Evolutionary conservation across 2,113 vertebrate species (phyloP), one percentile per base, ranked within the genome.

Genomic region (Thamnophis sirtalis): DNA sequence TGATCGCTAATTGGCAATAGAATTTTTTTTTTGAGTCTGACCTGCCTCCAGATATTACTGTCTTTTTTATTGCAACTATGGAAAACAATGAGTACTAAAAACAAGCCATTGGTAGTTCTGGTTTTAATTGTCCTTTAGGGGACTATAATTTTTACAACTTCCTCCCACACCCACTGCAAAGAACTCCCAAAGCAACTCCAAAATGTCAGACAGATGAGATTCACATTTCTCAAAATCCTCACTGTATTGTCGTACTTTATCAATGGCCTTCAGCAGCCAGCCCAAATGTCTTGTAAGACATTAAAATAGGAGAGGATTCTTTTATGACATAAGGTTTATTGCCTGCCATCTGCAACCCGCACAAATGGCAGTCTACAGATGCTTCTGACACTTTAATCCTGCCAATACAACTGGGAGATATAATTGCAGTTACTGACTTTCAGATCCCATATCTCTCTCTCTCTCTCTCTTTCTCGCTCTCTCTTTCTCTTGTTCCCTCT

Each of bases 141-240:
- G 90, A 48, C 26, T 63, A 24, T 11, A 68, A 50, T 85, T 93
- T 90, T 90, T 73, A 68, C 87, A 21, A 68, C 84, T 88, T 92
- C 15, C 87, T 85, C 87, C 88, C 53, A 86, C 84, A 88, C n/a
- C 92, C 54, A 58, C 43, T 68, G 24, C 58, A 87, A 73, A 86
- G 91, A 43, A 43, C 38, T 63, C 87, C 86, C 54, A 89, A n/a
- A 86, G 48, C 87, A 63, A 17, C 49, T n/a, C 48, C 15, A 54
- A 91, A 92, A 89, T 89, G 88, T 88, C 88, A 9, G 85, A 60
- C 56, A 90, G 55, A 94, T 24, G 68, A 93, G 85, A 54, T 26
- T 92, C 38, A 85, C 49, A 9, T 73, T 87, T 89, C 4, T 43
- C 90, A 10, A 68, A 85, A 92, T 89, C 80, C 86, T 87, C 51